Base-by-base conservation (phyloP, 2,888 invertebrate species). In the Drosophila pseudotalamancana region DNA sequence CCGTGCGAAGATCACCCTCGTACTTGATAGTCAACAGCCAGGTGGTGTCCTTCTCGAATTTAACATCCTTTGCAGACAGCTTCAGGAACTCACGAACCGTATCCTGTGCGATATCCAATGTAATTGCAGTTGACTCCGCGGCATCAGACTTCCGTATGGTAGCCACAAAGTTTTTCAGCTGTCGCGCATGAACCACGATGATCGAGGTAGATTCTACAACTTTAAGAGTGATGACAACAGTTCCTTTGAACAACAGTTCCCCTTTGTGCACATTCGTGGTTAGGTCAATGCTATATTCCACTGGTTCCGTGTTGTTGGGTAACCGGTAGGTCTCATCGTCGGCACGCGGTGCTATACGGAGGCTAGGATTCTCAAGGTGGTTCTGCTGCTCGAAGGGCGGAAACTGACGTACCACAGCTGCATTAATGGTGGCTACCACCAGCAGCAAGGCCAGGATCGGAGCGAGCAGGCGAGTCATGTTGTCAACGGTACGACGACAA, bases 11-110 rank as follows among this genome's bases (percentile, higher is more conserved):
- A 8, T 90, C 88, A 0, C 94, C 95, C 0, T 85, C 83, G 75
- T 94, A 96, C 0, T 90, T 80, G 64, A 95, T 94, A 25, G 91
- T 89, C 1, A 95, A 74, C 0, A 86, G 85, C 77, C 95, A 93
- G 0, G 90, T 90, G 12, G 89, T 88, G 0, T 91, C 90, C 0
- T 87, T 57, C 0, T 34, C 2, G 11, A 89, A 73, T 0, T 19
- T 45, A 4, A 62, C 39, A 35, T 11, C 67, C 0, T n/a, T n/a
- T 0, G 76, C 69, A 6, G 50, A 61, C 4, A 90, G 43, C 6
- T 53, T 83, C 6, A 89, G 72, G 59, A 90, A 90, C 49, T 90
- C 90, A 3, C 85, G 83, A 2, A 56, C 63, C 2, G 2, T 2
- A 21, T 89, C 56, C 32, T 64, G 23, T 16, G 25, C 23, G 9